Conservation (phyloP, 2,797 vertebrate species). For the Acanthurus lineatus region DNA sequence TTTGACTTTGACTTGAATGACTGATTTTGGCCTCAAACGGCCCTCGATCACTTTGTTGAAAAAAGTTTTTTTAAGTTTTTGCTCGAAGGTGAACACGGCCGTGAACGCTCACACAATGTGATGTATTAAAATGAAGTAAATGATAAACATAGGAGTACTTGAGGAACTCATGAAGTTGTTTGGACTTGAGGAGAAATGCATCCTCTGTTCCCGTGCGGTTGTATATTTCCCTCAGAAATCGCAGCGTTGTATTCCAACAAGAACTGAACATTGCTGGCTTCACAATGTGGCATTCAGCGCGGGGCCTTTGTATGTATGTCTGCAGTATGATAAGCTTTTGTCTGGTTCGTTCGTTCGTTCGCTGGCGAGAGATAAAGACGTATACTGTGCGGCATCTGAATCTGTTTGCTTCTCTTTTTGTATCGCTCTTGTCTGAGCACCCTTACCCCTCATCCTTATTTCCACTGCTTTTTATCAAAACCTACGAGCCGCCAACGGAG, state of each 20-base stretch:
- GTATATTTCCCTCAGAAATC: background rate
- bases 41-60: too few species aligned
- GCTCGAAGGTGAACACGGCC: too few species aligned
- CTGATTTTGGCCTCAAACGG: too few species aligned
- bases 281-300: background rate
- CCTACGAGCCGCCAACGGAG: constrained; percentile 32
- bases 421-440: background rate
- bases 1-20: too few species aligned
- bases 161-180: background rate
- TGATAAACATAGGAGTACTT: background rate
- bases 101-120: too few species aligned
- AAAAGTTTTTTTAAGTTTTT: too few species aligned
- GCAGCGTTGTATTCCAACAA: background rate
- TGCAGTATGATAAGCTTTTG: constrained; percentile 5
- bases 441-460: constrained; percentile 35
- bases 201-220: too few species aligned
- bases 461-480: constrained; percentile 38
- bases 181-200: too few species aligned
- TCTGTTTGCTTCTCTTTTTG: constrained; percentile 12
- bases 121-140: too few species aligned
- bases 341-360: background rate
- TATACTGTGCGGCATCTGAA: background rate
- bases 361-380: constrained; percentile 4
- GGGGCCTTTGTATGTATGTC: constrained; percentile 9
- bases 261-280: background rate